Evolutionary conservation across 2,797 vertebrate genomes (phyloP).

Genomic region (Thalassophryne amazonica): DNA sequence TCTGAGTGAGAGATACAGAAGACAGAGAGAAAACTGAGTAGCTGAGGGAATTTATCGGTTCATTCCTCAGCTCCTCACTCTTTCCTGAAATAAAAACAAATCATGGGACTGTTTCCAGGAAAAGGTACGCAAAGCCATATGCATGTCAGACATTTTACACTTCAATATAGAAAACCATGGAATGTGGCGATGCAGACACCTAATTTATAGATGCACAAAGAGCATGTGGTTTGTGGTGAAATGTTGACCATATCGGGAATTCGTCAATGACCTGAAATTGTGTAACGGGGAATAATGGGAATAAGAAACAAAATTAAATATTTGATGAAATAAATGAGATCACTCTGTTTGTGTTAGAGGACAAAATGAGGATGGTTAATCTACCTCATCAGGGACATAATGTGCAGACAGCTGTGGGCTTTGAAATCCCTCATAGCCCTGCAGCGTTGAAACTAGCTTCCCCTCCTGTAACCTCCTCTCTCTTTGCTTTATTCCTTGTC

Average conservation of each 20-base stretch:
- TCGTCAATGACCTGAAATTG: not conserved
- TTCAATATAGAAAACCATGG: not conserved
- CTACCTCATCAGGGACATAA: constrained; percentile 47
- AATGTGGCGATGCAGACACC: not conserved
- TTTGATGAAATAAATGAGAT: not conserved
- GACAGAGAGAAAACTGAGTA: not conserved
- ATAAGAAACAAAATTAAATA: not conserved
- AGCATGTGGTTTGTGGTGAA: not conserved
- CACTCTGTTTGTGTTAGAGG: not conserved
- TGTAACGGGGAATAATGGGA: not conserved
- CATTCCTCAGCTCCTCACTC: constrained; percentile 20
- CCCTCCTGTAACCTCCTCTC: constrained; percentile 31
- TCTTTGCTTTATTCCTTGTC: constrained; percentile 20
- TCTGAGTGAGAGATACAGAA: constrained; percentile 20
- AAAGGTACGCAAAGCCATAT: constrained; percentile 16
- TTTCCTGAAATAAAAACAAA: constrained; percentile 37
- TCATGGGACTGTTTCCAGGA: constrained; percentile 25
- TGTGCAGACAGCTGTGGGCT: constrained; percentile 68
- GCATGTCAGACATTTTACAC: constrained; percentile 4
- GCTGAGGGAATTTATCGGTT: constrained; percentile 32
- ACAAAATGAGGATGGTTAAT: constrained; percentile 15
- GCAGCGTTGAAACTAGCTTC: constrained; percentile 25
- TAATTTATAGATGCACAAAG: not conserved
- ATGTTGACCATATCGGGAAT: not conserved
- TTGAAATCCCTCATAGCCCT: constrained; percentile 37